Conservation (phyloP, 2,113 vertebrate genomes). For the Leiothrix lutea region DNA sequence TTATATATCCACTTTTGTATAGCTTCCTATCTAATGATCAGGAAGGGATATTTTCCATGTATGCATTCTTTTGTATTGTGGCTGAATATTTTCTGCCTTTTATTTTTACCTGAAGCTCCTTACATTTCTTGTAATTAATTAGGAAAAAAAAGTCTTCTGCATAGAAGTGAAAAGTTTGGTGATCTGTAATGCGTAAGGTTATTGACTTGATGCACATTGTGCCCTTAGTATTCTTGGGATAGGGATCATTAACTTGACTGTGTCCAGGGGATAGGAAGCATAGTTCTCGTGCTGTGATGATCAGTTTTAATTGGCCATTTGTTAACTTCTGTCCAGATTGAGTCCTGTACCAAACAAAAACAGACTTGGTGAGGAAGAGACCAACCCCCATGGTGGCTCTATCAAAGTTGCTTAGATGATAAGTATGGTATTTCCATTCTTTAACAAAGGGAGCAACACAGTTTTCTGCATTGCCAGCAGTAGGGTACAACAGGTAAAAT, state of each 20-base stretch:
- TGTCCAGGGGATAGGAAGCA: background rate
- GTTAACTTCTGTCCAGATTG: background rate
- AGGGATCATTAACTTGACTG: background rate
- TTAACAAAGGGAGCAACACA: background rate
- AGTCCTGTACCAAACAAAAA: accelerated
- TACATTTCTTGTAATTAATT: background rate
- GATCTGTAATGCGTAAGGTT: background rate
- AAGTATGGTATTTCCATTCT: background rate
- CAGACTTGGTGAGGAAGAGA: background rate
- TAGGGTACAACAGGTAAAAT: background rate
- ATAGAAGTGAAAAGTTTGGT: background rate
- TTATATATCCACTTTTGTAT: background rate
- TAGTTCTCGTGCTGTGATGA: background rate
- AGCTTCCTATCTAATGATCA: background rate
- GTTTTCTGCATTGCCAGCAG: background rate
- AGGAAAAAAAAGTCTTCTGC: background rate
- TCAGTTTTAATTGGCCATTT: background rate
- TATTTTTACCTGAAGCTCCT: background rate
- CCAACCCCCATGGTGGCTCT: background rate
- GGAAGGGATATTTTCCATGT: background rate
- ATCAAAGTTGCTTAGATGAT: background rate
- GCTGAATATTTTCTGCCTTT: background rate
- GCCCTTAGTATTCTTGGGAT: background rate
- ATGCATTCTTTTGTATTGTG: background rate
- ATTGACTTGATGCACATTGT: background rate